A percentile compares a stretch with the other conserved stretches of the same genome.
Conservation (phyloP, 2,113 vertebrate genomes). For the Trichomycterus rosablanca region DNA sequence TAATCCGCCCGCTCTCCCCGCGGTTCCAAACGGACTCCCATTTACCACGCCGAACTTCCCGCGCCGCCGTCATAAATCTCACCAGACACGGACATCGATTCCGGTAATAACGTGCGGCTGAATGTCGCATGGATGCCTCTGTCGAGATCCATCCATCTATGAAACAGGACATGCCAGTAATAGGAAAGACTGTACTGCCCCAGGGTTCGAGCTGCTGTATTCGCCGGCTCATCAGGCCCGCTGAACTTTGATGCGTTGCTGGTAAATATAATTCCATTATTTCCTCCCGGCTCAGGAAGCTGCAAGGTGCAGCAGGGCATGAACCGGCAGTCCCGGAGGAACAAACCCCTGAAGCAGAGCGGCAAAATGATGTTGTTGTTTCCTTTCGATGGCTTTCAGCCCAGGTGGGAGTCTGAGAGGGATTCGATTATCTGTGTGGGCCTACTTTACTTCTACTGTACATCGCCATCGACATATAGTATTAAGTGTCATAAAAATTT, state of each 20-base stretch:
- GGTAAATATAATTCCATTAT: conserved; percentile 82
- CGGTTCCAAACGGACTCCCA: conserved; percentile 20
- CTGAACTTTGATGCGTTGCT: conserved; percentile 71
- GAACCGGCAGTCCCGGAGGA: conserved; percentile 50
- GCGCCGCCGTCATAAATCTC: conserved; percentile 53
- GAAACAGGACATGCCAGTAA: conserved; percentile 76
- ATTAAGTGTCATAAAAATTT: background rate
- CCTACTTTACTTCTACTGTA: background rate
- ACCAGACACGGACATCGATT: conserved; percentile 64
- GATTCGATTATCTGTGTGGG: conserved; percentile 19
- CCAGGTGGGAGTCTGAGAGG: conserved; percentile 52
- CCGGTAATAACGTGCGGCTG: conserved; percentile 55
- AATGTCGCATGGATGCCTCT: conserved; percentile 52
- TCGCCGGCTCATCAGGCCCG: conserved; percentile 67
- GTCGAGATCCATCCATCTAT: conserved; percentile 71
- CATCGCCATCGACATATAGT: too few relatives aligned
- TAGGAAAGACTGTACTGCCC: conserved; percentile 72
- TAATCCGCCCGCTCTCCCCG: conserved; percentile 9
- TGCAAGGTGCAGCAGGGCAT: conserved; percentile 49
- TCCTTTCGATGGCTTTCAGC: conserved; percentile 42
- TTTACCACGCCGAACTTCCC: conserved; percentile 34
- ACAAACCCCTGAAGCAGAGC: conserved; percentile 33
- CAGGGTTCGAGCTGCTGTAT: conserved; percentile 63
- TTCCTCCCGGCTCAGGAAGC: conserved; percentile 78
- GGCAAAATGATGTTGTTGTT: conserved; percentile 44